A percentile compares a stretch with the other conserved stretches of the same genome.
Evolutionary conservation across 2,888 invertebrate species (phyloP).

Genomic region (Linyphia triangularis): DNA sequence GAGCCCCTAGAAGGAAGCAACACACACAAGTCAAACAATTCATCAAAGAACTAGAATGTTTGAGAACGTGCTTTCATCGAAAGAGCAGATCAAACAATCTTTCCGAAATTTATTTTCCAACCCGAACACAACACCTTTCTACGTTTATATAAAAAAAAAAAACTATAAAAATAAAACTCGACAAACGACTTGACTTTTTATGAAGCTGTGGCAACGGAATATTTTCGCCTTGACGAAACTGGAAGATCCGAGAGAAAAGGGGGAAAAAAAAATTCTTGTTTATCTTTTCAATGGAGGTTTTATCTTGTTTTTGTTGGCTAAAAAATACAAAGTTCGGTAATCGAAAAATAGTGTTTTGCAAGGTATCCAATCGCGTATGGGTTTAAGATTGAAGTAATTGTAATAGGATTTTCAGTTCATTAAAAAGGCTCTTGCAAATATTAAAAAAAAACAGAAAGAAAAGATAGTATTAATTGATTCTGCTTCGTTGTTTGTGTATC

Average conservation of each 20-base stretch:
- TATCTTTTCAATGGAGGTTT: neutral
- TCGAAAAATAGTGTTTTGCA: conserved; percentile 38
- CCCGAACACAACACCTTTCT: conserved; percentile 38
- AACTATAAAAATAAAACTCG: conserved; percentile 1
- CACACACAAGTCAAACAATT: conserved; percentile 20
- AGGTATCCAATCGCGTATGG: conserved; percentile 11
- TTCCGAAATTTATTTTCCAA: neutral
- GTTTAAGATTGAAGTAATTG: conserved; percentile 33
- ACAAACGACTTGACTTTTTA: conserved; percentile 45
- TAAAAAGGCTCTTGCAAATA: no score
- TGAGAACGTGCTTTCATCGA: neutral
- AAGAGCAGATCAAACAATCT: conserved; percentile 17
- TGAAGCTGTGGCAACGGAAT: conserved; percentile 39
- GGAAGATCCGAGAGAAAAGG: neutral
- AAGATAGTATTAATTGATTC: no score
- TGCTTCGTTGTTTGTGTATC: no score
- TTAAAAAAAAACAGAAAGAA: no score
- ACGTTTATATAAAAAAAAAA: neutral
- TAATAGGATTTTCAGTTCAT: conserved; percentile 15
- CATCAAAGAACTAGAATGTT: conserved; percentile 24
- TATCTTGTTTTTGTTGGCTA: neutral
- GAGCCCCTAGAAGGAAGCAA: neutral
- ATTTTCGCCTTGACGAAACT: conserved; percentile 14
- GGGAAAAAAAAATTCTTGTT: conserved; percentile 4
- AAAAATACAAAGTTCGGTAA: neutral